A percentile compares a stretch with the other conserved stretches of the same genome.
phyloP scores from a whole-genome alignment of 2,888 invertebrate species.

The Argyra leucocephala region DNA sequence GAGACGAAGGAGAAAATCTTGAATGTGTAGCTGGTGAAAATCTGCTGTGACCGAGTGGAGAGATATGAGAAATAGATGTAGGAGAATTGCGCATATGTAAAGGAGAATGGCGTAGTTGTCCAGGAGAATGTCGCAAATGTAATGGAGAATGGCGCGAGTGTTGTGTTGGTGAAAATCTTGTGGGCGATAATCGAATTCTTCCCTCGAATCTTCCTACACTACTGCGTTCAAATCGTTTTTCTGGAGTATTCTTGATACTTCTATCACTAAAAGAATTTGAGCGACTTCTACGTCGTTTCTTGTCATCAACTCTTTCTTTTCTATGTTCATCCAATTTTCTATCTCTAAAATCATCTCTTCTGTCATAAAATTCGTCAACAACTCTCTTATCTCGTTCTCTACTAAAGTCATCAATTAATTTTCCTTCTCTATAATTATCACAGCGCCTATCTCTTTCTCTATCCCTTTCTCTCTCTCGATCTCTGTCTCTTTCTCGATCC shows the following conservation, averaged over 20 bases:
- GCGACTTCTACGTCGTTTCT: slow-evolving; percentile 22
- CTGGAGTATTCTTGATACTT: slow-evolving; percentile 16
- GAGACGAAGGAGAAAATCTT: neutral
- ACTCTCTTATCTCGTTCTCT: slow-evolving; percentile 25
- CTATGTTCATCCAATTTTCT: slow-evolving; percentile 9
- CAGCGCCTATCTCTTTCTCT: slow-evolving; percentile 25
- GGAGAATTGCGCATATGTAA: neutral
- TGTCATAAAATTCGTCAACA: neutral
- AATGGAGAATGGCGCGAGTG: slow-evolving; percentile 12
- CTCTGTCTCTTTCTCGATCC: slow-evolving; percentile 21
- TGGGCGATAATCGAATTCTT: slow-evolving; percentile 49
- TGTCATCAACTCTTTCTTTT: slow-evolving; percentile 14
- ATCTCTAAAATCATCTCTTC: neutral
- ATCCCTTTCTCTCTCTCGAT: slow-evolving; percentile 27
- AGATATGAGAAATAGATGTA: neutral
- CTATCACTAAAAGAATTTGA: slow-evolving; percentile 29
- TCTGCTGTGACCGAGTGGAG: neutral
- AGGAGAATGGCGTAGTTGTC: neutral
- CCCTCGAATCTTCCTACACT: slow-evolving; percentile 32
- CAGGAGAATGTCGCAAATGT: slow-evolving; percentile 28
- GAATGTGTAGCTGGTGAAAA: neutral
- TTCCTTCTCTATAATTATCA: slow-evolving; percentile 20
- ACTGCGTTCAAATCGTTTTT: slow-evolving; percentile 7
- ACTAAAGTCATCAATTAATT: slow-evolving; percentile 19
- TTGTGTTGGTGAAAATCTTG: slow-evolving; percentile 44